Base-by-base conservation (phyloP, 2,888 invertebrate species). In the Diarsia dahlii region DNA sequence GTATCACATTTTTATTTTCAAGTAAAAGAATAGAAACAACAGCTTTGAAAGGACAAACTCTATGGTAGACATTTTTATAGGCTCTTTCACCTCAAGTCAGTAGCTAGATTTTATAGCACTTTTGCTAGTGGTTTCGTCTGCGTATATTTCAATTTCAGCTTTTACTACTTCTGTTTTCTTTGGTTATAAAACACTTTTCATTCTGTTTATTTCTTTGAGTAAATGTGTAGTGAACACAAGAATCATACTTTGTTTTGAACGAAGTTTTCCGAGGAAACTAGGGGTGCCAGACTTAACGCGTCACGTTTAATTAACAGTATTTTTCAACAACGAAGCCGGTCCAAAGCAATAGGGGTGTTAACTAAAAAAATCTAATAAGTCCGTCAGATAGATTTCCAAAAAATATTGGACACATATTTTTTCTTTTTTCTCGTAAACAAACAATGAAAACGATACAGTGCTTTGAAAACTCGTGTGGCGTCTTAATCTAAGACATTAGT, bases 11-110 rank as follows among this genome's bases (percentile, higher is more conserved):
- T 84, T 77, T 76, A 75, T 86, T 78, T 84, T 80, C 67, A 28
- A 74, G 54, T 60, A n/a, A 66, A 79, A 73, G 0, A 58, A 74
- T 70, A 71, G 67, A 72, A 74, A 81, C 71, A 82, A 68, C 71
- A 81, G 76, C 64, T 80, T 74, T 73, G n/a, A 60, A 73, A 80
- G 76, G 77, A 76, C 76, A 28, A 76, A 78, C 71, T 87, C 85
- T 74, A 82, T 82, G 71, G 71, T 71, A 84, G 84, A 82, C 88
- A 77, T 78, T 84, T 84, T 82, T 84, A 85, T 79, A 48, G 67
- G 69, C 74, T 39, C 69, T 72, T 85, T 85, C 66, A 85, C 83
- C 85, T 74, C 67, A 70, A 74, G 56, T 73, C 67, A 69, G 63
- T 34, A 18, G 73, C 76, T 83, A 81, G 82, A 77, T 76, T 84